Evolutionary conservation across 1,140 invertebrate genomes (phyloP).

Genomic region (Drosophila busckii): DNA sequence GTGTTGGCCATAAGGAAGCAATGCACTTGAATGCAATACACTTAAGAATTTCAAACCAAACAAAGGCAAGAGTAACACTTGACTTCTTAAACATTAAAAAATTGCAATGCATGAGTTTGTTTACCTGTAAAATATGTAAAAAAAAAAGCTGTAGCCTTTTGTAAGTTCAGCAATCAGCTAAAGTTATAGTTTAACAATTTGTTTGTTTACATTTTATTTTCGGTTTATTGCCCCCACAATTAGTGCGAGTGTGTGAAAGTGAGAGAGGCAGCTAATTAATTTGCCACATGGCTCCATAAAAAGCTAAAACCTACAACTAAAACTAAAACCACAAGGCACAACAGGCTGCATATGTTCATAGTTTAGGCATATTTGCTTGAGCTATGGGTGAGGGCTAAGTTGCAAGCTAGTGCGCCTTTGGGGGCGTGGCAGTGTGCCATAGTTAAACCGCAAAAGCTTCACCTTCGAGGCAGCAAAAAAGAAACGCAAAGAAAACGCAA

Average conservation of each 20-base stretch:
- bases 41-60: not conserved
- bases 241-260: constrained; percentile 5
- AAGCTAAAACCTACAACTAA: too few species aligned
- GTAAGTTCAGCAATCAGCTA: too few species aligned
- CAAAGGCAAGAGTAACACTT: too few species aligned
- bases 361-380: too few species aligned
- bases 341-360: too few species aligned
- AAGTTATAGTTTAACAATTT: not conserved
- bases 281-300: not conserved
- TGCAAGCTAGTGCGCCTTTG: too few species aligned
- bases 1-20: constrained; percentile 38
- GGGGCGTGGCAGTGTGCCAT: constrained; percentile 6
- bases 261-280: not conserved
- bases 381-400: too few species aligned
- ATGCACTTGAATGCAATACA: not conserved
- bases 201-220: not conserved
- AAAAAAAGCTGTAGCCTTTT: too few species aligned
- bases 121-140: not conserved
- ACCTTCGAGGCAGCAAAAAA: constrained; percentile 51
- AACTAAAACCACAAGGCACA: too few species aligned
- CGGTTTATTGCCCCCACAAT: constrained; percentile 2
- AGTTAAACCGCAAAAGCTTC: constrained; percentile 36
- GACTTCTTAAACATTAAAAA: too few species aligned
- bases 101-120: too few species aligned
- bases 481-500: constrained; percentile 50